Evolutionary conservation across 1,140 invertebrate species (phyloP).

Genomic region (Littorina saxatilis): DNA sequence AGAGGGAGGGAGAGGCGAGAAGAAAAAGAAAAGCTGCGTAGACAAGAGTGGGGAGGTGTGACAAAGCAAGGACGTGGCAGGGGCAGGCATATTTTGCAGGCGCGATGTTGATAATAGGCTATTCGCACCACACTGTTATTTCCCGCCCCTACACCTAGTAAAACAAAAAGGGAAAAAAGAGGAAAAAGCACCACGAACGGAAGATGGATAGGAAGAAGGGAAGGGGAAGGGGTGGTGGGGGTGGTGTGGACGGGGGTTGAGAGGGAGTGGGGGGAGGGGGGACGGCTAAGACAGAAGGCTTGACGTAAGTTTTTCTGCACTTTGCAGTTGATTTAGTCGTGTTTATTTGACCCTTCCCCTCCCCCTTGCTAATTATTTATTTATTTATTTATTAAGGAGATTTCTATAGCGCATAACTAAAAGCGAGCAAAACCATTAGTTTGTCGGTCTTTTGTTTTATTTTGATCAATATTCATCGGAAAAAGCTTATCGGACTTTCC

Average conservation of each 20-base stretch:
- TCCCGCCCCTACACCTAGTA: not conserved
- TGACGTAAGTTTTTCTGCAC: too few species aligned
- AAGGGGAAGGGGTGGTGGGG: not conserved
- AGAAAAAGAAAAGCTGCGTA: not conserved
- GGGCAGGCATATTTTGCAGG: not conserved
- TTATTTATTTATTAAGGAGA: too few species aligned
- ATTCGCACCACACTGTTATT: not conserved
- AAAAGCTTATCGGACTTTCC: too few species aligned
- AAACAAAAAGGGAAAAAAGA: not conserved
- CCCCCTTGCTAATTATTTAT: too few species aligned
- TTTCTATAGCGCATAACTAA: too few species aligned
- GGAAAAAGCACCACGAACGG: not conserved
- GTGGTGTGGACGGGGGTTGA: not conserved
- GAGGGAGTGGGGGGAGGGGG: not conserved
- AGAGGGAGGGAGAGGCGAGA: conserved; percentile 20
- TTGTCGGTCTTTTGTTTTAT: too few species aligned
- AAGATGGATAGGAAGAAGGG: not conserved
- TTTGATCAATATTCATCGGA: too few species aligned
- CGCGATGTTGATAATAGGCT: not conserved
- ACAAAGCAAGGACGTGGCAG: too few species aligned
- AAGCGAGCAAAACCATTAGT: too few species aligned
- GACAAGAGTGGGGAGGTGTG: not conserved
- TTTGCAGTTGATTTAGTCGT: too few species aligned
- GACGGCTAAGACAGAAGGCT: too few species aligned
- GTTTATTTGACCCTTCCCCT: too few species aligned